Percentiles rank a stretch among this genome's conserved stretches.
These are phyloP conservation scores for Pteropus rufus DNA, from an alignment of 2,797 vertebrate species.

Conservation along the genomic window DNA sequence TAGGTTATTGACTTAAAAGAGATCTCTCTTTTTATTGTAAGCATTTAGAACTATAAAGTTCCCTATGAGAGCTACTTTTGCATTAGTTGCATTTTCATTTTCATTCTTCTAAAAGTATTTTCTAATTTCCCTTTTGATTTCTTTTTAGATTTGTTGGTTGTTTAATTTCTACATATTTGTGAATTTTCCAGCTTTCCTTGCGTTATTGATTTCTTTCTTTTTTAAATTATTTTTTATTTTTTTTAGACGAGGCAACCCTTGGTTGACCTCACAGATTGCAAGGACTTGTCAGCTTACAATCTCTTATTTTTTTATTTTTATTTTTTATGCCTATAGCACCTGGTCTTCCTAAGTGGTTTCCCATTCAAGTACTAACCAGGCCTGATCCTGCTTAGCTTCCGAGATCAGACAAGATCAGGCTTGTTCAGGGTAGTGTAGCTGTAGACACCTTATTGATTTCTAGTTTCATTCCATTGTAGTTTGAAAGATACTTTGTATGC, in stretches of 20 bases:
- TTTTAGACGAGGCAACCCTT: no score
- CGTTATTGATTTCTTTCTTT: no score
- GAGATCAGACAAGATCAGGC: no score
- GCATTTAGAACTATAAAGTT: conserved; percentile 32
- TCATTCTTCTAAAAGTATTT: conserved; percentile 24
- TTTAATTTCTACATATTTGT: conserved; percentile 29
- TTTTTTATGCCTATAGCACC: no score
- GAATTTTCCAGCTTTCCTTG: conserved; percentile 14
- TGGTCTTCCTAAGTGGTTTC: no score
- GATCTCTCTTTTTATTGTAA: neutral
- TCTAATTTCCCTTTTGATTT: neutral
- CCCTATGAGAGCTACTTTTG: neutral
- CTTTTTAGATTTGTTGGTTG: neutral
- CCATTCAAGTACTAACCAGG: no score
- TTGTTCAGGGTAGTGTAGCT: no score
- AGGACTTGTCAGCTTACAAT: no score
- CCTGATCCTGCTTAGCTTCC: no score
- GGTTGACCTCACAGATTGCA: no score
- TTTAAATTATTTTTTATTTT: no score
- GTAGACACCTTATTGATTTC: neutral
- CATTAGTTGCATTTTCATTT: neutral
- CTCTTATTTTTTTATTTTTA: no score
- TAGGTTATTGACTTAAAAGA: neutral
- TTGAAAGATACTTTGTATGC: neutral
- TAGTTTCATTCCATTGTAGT: conserved; percentile 7